Evolutionary conservation across 1,140 invertebrate genomes (phyloP), one percentile per base, ranked within the genome.

Genomic region (Probaryconus sp.): DNA sequence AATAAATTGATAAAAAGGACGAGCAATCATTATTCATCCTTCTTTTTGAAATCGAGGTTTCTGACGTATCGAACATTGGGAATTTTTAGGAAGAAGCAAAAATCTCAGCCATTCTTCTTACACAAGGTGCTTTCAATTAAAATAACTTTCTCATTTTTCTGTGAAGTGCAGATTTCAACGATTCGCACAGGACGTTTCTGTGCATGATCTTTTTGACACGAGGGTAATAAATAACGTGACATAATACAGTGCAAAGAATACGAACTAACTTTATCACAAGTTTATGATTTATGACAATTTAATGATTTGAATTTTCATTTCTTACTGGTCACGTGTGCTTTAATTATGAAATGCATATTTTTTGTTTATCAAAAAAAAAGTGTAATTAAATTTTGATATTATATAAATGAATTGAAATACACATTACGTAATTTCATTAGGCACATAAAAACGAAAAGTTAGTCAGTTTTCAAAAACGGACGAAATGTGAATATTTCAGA

Each of bases 1-100:
- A 76, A 76, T 76, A 76, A 70, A 60, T 65, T 70, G 38, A 65
- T 63, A 38, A 69, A 67, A 70, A 70, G 38, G 48, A 65, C 30
- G 65, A 33, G 51, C 53, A 60, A 75, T 65, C 65, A 75, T 75
- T 69, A 75, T 70, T 69, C 64, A 65, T 56, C 43, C 38, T 11
- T 10, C 56, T 70, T 61, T 63, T 55, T 42, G 45, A 64, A 72
- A 51, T 72, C 51, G 50, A 4, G 17, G 43, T 9, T 9, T 31
- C 50, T 71, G 56, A 71, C 63, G 63, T 71, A 71, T 63, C 14
- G 42, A 16, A 48, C 42, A 63, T 21, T 37, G 16, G 3, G 47
- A 17, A 51, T 69, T 69, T n/a, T n/a, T n/a, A n/a, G n/a, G n/a
- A n/a, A n/a, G n/a, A n/a, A n/a, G 7, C 40, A 5, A 24, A 24